Evolutionary conservation across 2,113 vertebrate genomes (phyloP), one percentile per base, ranked within the genome.

Genomic region (Electrona antarctica): DNA sequence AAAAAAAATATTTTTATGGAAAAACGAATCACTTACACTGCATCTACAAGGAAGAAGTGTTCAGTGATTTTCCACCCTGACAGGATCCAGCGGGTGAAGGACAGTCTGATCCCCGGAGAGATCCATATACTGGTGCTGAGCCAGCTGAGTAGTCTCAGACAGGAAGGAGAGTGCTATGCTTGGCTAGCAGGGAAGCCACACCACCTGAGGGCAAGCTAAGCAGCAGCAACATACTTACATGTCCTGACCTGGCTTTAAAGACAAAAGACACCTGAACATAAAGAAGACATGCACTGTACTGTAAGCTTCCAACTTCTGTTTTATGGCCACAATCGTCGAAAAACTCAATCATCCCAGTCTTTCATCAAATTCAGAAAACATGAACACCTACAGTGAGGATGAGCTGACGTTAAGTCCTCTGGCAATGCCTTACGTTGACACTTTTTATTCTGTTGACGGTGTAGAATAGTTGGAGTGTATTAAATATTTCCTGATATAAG

Each of bases 151-250:
- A n/a, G 46, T 58, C 45, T 41, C 66, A 57, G 68, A 67, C 68
- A 56, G 64, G 57, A 77, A 64, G 14, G 50, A 58, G 48, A 3
- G 60, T 8, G 15, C 13, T 12, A 61, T 64, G 73, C 49, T n/a
- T 69, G 72, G 56, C 13, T 47, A 62, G 54, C 21, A 45, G 59
- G 29, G 10, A 59, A 7, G 58, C 51, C 57, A 58, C 50, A 67
- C 46, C 29, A 56, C 71, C 45, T 64, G 2, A 7, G 48, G 73
- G 59, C 9, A 21, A 14, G 63, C 51, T 46, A 71, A 72, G 74
- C 63, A 58, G 14, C 14, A 57, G 71, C 69, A 57, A 69, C 69
- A 72, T 74, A 78, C 71, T 51, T 74, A 63, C 65, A 41, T 41
- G 33, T 21, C 21, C 21, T 62, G 69, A 56, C 63, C 33, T 41